Conservation (phyloP, 1,140 invertebrate species). For the Amphibalanus amphitrite region DNA sequence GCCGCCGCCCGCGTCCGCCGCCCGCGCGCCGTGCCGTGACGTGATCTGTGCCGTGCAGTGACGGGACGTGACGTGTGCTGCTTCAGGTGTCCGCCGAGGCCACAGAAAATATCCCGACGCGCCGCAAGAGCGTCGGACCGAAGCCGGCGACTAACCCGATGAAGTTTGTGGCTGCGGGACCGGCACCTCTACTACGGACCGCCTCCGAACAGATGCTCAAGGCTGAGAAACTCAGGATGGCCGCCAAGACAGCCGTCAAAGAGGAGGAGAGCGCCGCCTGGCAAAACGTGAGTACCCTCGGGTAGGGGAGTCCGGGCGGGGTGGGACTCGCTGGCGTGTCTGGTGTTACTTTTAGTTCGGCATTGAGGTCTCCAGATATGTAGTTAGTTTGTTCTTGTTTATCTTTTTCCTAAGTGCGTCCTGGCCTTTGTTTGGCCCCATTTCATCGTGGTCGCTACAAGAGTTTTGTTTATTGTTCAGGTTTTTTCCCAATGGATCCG, state of each 20-base stretch:
- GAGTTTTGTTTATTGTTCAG: too few species aligned
- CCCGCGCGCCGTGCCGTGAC: too few species aligned
- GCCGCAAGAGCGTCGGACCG: background rate
- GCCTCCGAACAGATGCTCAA: constrained; percentile 3
- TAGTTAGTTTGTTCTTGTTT: too few species aligned
- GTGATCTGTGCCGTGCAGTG: background rate
- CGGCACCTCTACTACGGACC: background rate
- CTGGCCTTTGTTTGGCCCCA: too few species aligned
- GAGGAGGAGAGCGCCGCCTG: background rate
- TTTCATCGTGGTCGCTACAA: too few species aligned
- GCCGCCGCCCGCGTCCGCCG: too few species aligned
- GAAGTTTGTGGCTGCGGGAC: background rate
- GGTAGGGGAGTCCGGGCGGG: too few species aligned
- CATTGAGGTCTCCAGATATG: too few species aligned
- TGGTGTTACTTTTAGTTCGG: too few species aligned
- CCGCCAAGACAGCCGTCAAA: background rate
- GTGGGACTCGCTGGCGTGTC: too few species aligned
- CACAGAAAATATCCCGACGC: background rate
- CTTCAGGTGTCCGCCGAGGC: background rate
- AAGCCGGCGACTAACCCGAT: background rate
- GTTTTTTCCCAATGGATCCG: too few species aligned
- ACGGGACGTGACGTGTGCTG: background rate
- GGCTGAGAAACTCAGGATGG: background rate
- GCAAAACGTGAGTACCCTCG: constrained; percentile 1
- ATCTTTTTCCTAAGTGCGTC: too few species aligned